Evolutionary conservation across 2,888 invertebrate species (phyloP).

Genomic region (Aporophyla lueneburgensis): DNA sequence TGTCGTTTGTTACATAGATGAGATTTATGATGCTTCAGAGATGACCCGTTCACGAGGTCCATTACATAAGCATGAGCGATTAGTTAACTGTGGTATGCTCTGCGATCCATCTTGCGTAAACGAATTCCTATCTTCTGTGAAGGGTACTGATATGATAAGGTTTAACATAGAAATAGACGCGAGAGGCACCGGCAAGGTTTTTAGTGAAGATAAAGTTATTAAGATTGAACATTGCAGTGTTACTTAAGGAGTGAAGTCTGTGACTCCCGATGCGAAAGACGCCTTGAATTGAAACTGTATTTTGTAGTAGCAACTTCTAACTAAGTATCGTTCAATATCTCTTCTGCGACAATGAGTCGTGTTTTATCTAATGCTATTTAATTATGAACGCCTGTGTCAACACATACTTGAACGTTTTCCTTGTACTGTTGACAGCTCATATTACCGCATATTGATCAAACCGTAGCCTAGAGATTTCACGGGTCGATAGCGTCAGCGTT

Average conservation of each 20-base stretch:
- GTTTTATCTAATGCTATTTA: slow-evolving; percentile 36
- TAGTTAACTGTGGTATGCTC: slow-evolving; percentile 49
- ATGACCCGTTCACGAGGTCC: slow-evolving; percentile 55
- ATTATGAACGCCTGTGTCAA: slow-evolving; percentile 55
- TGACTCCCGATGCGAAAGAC: neutral
- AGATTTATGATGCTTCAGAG: slow-evolving; percentile 38
- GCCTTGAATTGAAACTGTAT: neutral
- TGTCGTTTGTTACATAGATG: slow-evolving; percentile 40
- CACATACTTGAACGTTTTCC: slow-evolving; percentile 55
- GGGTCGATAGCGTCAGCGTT: slow-evolving; percentile 54
- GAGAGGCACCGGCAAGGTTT: slow-evolving; percentile 48
- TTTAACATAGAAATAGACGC: slow-evolving; percentile 42
- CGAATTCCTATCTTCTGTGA: slow-evolving; percentile 53
- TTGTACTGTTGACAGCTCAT: slow-evolving; percentile 58
- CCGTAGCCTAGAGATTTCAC: slow-evolving; percentile 57
- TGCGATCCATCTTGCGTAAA: slow-evolving; percentile 63
- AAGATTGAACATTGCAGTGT: neutral
- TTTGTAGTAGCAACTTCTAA: neutral
- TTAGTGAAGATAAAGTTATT: slow-evolving; percentile 31
- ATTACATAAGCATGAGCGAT: slow-evolving; percentile 57
- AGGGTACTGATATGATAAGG: slow-evolving; percentile 66
- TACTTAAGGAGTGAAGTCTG: neutral
- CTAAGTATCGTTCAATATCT: neutral
- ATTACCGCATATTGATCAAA: slow-evolving; percentile 63
- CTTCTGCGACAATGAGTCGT: slow-evolving; percentile 17